Base-by-base conservation (phyloP, 2,888 invertebrate genomes). In the Plagodis dolabraria region DNA sequence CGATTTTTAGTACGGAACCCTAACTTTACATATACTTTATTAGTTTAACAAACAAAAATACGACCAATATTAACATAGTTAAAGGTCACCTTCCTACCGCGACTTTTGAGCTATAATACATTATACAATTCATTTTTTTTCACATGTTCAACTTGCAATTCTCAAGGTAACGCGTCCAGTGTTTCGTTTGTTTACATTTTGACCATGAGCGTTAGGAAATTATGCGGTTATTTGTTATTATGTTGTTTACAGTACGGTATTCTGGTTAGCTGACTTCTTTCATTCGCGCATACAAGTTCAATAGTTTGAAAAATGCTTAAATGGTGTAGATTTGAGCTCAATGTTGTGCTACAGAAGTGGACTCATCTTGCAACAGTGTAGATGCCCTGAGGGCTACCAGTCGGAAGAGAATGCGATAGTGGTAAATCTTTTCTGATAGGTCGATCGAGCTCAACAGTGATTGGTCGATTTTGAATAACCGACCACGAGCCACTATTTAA, bases 101-200 rank as follows among this genome's bases (percentile, higher is more conserved):
- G 40, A 8, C 40, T 40, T 40, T 40, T 12, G 40, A 40, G 34
- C 7, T 6, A 40, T 22, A 22, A 22, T 22, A 22, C 22, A 44
- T n/a, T 44, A 11, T 38, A 53, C 44, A 55, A 55, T 60, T 49
- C 10, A 42, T 10, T 36, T 54, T n/a, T 60, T 60, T 61, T 50
- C 53, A 55, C 56, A 57, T 57, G 53, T 36, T 34, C 40, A 42
- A 42, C 38, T 46, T 57, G 56, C 56, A 56, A 42, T 10, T 33
- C 33, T 50, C 56, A 61, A 61, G 56, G 60, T 49, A 49, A 59
- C 52, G 12, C 47, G n/a, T 33, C 11, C 42, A 52, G 22, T 38
- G 47, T 34, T n/a, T n/a, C n/a, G n/a, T n/a, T 49, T 57, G 49
- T 56, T 60, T 11, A 34, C 55, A 60, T 50, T 60, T 55, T 53